phyloP scores from a whole-genome alignment of 2,113 vertebrate species.

The Aleadryas rufinucha region DNA sequence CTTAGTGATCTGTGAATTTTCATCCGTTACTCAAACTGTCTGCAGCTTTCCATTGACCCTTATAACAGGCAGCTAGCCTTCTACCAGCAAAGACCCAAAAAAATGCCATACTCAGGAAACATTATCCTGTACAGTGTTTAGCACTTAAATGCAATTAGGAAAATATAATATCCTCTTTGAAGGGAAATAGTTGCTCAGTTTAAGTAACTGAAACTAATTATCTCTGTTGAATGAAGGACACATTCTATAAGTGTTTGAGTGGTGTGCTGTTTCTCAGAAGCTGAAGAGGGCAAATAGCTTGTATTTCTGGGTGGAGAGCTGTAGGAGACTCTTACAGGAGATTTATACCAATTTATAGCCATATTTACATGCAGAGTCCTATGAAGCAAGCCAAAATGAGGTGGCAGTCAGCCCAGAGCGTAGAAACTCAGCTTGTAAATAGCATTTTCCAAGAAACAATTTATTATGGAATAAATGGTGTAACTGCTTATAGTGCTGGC shows the following conservation, averaged over 20 bases:
- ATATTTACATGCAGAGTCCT: background rate
- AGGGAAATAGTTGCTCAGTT: slow-evolving; percentile 59
- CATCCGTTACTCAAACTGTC: background rate
- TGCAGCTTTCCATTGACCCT: slow-evolving; percentile 33
- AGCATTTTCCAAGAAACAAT: slow-evolving; percentile 25
- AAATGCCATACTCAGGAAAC: slow-evolving; percentile 29
- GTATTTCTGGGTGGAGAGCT: background rate
- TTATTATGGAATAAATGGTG: slow-evolving; percentile 11
- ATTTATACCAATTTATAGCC: slow-evolving; percentile 14
- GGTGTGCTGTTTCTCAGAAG: slow-evolving; percentile 23
- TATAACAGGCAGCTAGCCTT: background rate
- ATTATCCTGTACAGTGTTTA: slow-evolving; percentile 58
- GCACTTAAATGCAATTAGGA: slow-evolving; percentile 66
- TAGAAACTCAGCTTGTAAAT: slow-evolving; percentile 16
- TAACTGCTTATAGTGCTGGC: background rate
- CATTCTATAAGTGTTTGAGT: slow-evolving; percentile 26
- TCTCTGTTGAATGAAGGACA: slow-evolving; percentile 51
- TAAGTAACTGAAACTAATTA: slow-evolving; percentile 69
- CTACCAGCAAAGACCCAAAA: background rate
- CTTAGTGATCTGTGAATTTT: slow-evolving; percentile 16
- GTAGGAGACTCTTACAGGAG: background rate
- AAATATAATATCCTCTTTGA: slow-evolving; percentile 68
- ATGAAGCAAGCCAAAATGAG: slow-evolving; percentile 16
- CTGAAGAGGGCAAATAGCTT: slow-evolving; percentile 23
- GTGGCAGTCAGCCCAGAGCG: slow-evolving; percentile 11